A percentile compares a stretch with the other conserved stretches of the same genome.
phyloP scores from a whole-genome alignment of 2,888 invertebrate species.

The Gymnoscelis rufifasciata region DNA sequence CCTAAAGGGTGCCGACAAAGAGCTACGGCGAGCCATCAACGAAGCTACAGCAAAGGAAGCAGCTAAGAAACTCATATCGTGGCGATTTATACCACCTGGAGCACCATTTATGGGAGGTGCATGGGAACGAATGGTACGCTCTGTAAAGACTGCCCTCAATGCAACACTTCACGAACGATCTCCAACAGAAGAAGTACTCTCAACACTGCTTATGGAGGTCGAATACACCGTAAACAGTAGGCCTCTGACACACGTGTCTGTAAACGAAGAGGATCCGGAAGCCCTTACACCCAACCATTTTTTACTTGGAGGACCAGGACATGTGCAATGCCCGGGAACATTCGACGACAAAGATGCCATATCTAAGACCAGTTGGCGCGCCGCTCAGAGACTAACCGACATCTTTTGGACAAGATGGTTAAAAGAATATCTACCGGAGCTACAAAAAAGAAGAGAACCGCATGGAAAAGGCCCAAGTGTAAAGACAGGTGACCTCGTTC shows the following conservation, averaged over 20 bases:
- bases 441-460: too few relatives aligned
- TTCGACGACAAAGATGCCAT: background rate
- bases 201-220: background rate
- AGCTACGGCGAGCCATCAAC: conserved; percentile 1
- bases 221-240: background rate
- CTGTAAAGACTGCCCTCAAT: background rate
- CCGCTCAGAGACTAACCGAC: background rate
- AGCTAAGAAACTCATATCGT: background rate
- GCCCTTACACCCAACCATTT: background rate
- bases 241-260: background rate
- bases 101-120: background rate
- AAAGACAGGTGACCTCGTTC: too few relatives aligned
- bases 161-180: background rate
- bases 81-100: background rate
- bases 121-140: background rate
- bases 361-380: background rate
- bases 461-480: too few relatives aligned
- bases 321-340: background rate
- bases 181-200: background rate
- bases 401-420: background rate
- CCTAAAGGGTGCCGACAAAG: conserved; percentile 20
- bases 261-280: background rate
- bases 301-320: background rate
- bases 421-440: background rate
- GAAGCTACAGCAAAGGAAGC: background rate